These are phyloP conservation scores for Stichodactyla mertensii DNA, from an alignment of 64 coral and sea anemone genomes.

Conservation along the genomic window DNA sequence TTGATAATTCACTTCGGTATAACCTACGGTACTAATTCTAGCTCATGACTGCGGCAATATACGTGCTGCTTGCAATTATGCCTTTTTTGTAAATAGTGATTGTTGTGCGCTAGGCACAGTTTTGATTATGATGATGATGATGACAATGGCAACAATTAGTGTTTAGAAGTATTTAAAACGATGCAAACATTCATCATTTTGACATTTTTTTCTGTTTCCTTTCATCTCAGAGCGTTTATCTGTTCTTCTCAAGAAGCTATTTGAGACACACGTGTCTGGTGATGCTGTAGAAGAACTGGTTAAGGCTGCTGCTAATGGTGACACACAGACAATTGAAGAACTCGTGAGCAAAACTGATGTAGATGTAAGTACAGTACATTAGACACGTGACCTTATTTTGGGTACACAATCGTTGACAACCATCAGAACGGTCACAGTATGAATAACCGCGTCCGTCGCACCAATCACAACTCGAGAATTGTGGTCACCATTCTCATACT, in stretches of 20 bases:
- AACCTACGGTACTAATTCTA: too few relatives aligned
- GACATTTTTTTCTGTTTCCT: neutral
- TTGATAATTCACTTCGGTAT: neutral
- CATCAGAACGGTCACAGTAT: too few relatives aligned
- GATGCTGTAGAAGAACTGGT: conserved; percentile 95
- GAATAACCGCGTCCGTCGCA: too few relatives aligned
- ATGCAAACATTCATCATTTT: too few relatives aligned
- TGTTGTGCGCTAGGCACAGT: too few relatives aligned
- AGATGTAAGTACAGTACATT: conserved; percentile 51
- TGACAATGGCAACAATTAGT: neutral
- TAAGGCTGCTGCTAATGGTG: conserved; percentile 93
- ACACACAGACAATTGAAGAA: conserved; percentile 73
- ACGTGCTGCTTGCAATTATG: too few relatives aligned
- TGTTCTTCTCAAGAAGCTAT: conserved; percentile 91
- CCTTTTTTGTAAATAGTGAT: too few relatives aligned
- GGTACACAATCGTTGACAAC: too few relatives aligned
- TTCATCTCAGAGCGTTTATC: conserved; percentile 60
- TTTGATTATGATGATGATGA: neutral
- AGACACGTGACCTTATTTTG: neutral
- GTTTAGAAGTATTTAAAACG: too few relatives aligned
- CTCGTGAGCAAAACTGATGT: conserved; percentile 60
- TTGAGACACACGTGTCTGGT: conserved; percentile 94
- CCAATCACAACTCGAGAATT: too few relatives aligned
- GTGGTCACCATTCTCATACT: too few relatives aligned
- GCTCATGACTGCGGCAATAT: too few relatives aligned